Evolutionary conservation across 2,888 invertebrate species (phyloP).

Genomic region (Himalopsyche anomala): DNA sequence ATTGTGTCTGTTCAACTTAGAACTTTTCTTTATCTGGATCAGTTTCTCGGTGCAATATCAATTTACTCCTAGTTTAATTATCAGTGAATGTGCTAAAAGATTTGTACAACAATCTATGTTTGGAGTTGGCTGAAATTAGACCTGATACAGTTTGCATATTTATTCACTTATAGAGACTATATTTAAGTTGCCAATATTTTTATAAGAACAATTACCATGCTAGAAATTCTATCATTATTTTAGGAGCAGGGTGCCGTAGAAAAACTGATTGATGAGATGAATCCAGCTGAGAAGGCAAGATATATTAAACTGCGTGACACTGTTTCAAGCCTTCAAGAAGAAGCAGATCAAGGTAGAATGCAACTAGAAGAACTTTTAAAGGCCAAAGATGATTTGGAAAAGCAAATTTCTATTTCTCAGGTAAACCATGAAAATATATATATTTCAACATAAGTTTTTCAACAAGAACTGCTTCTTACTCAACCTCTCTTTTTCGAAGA

Average conservation of each 20-base stretch:
- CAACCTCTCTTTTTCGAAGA: too few species aligned
- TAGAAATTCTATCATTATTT: constrained; percentile 47
- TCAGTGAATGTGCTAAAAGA: background rate
- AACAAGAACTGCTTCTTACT: too few species aligned
- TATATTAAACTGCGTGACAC: constrained; percentile 74
- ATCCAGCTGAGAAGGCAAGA: constrained; percentile 78
- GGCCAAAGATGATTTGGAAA: constrained; percentile 82
- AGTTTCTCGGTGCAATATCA: too few species aligned
- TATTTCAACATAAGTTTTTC: background rate
- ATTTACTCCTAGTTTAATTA: background rate
- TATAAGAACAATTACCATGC: too few species aligned
- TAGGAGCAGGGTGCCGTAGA: constrained; percentile 82
- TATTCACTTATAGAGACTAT: too few species aligned
- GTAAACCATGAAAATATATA: constrained; percentile 68
- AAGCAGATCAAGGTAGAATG: constrained; percentile 78
- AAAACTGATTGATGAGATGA: constrained; percentile 80
- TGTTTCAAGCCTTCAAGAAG: constrained; percentile 75
- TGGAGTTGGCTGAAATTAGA: too few species aligned
- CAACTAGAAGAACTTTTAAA: constrained; percentile 81
- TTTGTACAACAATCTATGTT: too few species aligned
- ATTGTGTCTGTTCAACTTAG: background rate
- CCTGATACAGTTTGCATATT: too few species aligned
- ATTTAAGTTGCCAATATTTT: too few species aligned
- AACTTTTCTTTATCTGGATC: background rate
- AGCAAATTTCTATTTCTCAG: constrained; percentile 81